Conservation (phyloP, 2,888 invertebrate species). For the Phania funesta region DNA sequence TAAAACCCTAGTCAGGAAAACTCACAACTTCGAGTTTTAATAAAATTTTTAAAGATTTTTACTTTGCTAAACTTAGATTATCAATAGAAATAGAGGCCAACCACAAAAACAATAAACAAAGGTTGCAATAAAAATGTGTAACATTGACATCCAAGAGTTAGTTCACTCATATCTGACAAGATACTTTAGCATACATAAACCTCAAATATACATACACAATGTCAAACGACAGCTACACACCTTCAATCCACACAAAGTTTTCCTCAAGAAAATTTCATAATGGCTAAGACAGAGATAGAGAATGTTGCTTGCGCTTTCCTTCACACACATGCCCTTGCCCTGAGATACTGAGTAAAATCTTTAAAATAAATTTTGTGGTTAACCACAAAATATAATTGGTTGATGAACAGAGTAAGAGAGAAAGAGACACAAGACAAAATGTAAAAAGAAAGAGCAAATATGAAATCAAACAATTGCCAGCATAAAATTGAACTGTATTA, state of each 20-base stretch:
- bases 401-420: slow-evolving; percentile 67
- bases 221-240: not conserved
- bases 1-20: slow-evolving; percentile 58
- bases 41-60: not conserved
- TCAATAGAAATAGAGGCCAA: slow-evolving; percentile 49
- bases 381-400: slow-evolving; percentile 81
- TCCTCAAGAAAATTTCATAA: slow-evolving; percentile 33
- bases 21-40: slow-evolving; percentile 24
- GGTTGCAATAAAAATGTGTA: slow-evolving; percentile 50
- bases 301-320: slow-evolving; percentile 19
- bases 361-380: slow-evolving; percentile 80
- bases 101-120: slow-evolving; percentile 63
- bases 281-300: slow-evolving; percentile 40
- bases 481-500: slow-evolving; percentile 5
- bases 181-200: slow-evolving; percentile 7
- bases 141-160: slow-evolving; percentile 12
- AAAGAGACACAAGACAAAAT: slow-evolving; percentile 63
- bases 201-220: not conserved
- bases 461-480: not conserved
- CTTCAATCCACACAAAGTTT: slow-evolving; percentile 20
- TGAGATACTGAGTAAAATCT: slow-evolving; percentile 37
- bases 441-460: slow-evolving; percentile 54
- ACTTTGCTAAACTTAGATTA: slow-evolving; percentile 6
- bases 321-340: slow-evolving; percentile 1
- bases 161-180: slow-evolving; percentile 35